Base-by-base conservation (phyloP, 2,888 invertebrate genomes). In the Leptopilina myrica region DNA sequence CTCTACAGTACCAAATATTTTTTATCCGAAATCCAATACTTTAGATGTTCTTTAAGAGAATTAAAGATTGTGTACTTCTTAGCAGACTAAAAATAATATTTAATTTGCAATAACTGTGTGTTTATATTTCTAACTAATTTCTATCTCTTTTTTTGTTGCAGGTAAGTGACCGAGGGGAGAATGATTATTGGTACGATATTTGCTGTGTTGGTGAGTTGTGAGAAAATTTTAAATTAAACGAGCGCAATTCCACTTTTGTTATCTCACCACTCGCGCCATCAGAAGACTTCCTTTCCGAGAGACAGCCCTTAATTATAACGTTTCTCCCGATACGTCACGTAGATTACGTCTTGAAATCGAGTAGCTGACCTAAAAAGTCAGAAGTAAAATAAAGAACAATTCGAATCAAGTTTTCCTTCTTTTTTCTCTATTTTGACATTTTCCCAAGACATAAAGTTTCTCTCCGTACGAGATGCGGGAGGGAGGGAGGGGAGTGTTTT, bases 221-320 rank as follows among this genome's bases (percentile, higher is more conserved):
- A 83, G 85, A 85, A 84, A 86, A 43, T 84, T 86, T 82, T 81
- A 85, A 88, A 88, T 88, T 87, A 87, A 86, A 81, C 81, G 79
- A 83, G 81, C 77, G 79, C 81, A 82, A 65, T 59, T 59, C 26
- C 43, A 59, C 78, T 62, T 69, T 46, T 6, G 81, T 82, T 81
- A 78, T 76, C 78, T 80, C 53, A 53, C 26, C n/a, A 14, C 40
- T 40, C 14, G 33, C 78, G 73, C 76, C 66, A 75, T 75, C 78
- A 77, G 69, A 56, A 33, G 78, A 78, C 43, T 76, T 76, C 76
- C 77, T 76, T 76, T 64, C 12, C 33, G 75, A 75, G 79, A 75
- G 77, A 64, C 64, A 40, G 43, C 76, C 43, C 67, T 69, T 73
- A 66, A 77, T 76, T 59, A 77, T 81, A 78, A 76, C 76, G 76